Percentiles rank a stretch among this genome's conserved stretches.
Conservation (phyloP, 2,113 vertebrate genomes). For the Ophthalmolycus amberensis region DNA sequence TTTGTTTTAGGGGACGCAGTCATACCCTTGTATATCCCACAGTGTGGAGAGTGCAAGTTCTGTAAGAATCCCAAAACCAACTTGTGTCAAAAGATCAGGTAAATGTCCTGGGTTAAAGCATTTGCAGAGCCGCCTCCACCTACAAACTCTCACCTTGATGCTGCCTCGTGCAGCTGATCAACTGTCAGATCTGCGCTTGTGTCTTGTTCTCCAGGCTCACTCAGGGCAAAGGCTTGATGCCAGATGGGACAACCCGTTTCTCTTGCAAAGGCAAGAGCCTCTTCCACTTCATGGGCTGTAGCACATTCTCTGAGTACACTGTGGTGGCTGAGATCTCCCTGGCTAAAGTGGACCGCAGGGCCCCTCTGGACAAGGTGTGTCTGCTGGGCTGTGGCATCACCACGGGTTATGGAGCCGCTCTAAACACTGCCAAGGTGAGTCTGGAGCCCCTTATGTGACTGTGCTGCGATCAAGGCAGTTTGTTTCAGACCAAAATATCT, state of each 20-base stretch:
- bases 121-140: not conserved
- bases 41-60: slow-evolving; percentile 85
- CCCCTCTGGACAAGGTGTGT: slow-evolving; percentile 84
- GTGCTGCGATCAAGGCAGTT: not conserved
- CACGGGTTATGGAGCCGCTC: slow-evolving; percentile 82
- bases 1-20: slow-evolving; percentile 82
- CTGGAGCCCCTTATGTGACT: not conserved
- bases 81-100: slow-evolving; percentile 81
- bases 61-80: slow-evolving; percentile 86
- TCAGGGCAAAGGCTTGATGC: slow-evolving; percentile 85
- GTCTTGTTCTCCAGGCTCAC: slow-evolving; percentile 65
- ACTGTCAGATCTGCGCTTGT: not conserved
- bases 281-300: slow-evolving; percentile 83
- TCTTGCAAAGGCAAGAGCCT: slow-evolving; percentile 82
- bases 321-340: slow-evolving; percentile 83
- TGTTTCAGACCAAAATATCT: not conserved
- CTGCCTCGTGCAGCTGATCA: not conserved
- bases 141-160: no score
- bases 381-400: slow-evolving; percentile 83
- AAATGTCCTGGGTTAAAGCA: slow-evolving; percentile 2
- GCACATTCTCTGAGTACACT: slow-evolving; percentile 86
- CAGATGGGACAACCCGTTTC: slow-evolving; percentile 88
- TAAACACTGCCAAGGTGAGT: slow-evolving; percentile 83
- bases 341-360: slow-evolving; percentile 75
- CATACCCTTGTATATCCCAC: slow-evolving; percentile 85